phyloP scores from a whole-genome alignment of 2,113 vertebrate species.

The Chamaea fasciata region DNA sequence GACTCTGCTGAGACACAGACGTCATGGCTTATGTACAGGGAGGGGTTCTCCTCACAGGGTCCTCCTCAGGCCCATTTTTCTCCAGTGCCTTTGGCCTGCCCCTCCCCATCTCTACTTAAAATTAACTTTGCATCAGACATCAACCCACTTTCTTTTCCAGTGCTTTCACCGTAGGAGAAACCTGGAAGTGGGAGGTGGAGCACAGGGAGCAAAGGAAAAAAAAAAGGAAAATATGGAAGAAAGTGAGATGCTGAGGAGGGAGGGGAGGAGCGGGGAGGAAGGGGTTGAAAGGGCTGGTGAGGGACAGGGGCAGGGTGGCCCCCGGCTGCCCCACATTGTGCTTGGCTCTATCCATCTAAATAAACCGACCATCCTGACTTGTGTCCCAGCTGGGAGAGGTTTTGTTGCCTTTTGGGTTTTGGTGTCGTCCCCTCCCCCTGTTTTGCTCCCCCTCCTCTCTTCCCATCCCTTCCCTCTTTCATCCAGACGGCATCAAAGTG shows the following conservation, averaged over 20 bases:
- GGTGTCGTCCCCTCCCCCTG: not conserved
- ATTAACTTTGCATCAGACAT: not conserved
- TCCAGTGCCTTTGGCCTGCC: not conserved
- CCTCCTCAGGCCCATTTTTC: not conserved
- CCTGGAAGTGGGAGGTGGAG: not conserved
- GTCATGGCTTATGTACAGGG: fast-evolving
- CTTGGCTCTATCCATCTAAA: conserved; percentile 71
- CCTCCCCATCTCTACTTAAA: not conserved
- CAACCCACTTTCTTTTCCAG: not conserved
- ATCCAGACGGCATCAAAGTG: conserved; percentile 13
- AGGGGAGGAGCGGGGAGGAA: not conserved
- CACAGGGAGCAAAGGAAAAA: not conserved
- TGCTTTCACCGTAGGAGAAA: not conserved
- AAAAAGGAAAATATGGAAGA: not conserved
- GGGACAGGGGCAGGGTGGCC: not conserved
- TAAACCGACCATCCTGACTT: conserved; percentile 70
- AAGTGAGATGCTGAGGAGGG: not conserved
- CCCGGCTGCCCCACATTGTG: not conserved
- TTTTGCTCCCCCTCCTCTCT: not conserved
- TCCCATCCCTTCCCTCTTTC: not conserved
- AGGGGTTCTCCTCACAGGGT: not conserved
- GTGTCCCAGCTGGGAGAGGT: conserved; percentile 60
- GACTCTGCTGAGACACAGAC: not conserved
- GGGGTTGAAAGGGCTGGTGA: not conserved
- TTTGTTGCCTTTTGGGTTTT: not conserved